Conservation (phyloP, 2,113 vertebrate genomes). For the Platysternon megacephalum region DNA sequence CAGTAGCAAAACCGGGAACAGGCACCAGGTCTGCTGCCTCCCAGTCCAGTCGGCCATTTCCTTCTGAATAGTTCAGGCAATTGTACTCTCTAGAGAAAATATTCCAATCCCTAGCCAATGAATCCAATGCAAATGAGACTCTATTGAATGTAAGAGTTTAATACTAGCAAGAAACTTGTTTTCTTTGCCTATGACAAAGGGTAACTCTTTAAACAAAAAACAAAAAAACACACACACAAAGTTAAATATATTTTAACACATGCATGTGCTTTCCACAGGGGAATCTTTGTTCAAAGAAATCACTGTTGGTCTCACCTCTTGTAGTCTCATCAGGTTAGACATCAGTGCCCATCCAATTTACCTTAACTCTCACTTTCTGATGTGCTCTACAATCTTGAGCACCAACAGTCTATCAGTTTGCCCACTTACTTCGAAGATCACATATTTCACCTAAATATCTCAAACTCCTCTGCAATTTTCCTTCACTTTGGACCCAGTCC, state of each 20-base stretch:
- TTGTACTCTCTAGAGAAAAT: accelerated
- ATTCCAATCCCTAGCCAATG: no score
- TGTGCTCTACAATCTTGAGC: neutral
- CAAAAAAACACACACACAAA: neutral
- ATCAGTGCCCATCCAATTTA: neutral
- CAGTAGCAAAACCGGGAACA: accelerated
- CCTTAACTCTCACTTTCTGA: neutral
- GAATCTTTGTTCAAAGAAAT: neutral
- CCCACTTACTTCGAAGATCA: neutral
- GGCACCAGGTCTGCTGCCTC: accelerated
- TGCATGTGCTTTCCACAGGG: accelerated
- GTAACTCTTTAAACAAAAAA: neutral
- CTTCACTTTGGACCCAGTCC: neutral
- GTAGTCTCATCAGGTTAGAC: accelerated
- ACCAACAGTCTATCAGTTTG: neutral
- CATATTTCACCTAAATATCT: neutral
- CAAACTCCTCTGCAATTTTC: neutral
- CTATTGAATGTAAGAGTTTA: no score
- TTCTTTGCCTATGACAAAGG: neutral
- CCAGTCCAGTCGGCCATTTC: accelerated
- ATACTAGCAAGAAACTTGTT: accelerated
- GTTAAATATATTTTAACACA: neutral
- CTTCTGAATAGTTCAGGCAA: accelerated
- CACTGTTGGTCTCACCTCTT: accelerated
- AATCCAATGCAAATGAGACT: accelerated